phyloP scores from a whole-genome alignment of 2,113 vertebrate genomes.

The Arizona elegans region DNA sequence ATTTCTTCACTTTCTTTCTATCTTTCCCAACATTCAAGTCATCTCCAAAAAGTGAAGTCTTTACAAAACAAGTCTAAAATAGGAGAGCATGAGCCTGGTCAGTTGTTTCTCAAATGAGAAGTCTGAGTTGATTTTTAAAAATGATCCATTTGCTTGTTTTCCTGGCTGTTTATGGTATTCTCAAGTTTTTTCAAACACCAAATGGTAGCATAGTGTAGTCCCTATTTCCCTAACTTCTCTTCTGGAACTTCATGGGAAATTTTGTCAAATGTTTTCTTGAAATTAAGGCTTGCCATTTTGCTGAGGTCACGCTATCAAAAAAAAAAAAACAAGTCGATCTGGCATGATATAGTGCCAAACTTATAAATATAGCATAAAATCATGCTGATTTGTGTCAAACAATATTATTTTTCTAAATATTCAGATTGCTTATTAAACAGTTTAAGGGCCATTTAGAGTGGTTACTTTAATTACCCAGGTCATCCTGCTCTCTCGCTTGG shows the following conservation, averaged over 20 bases:
- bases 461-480: background rate
- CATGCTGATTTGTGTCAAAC: background rate
- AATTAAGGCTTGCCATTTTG: background rate
- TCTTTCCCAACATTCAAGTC: background rate
- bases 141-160: background rate
- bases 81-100: background rate
- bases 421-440: background rate
- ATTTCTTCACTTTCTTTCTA: background rate
- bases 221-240: background rate
- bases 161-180: background rate
- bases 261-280: background rate
- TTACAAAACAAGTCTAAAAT: background rate
- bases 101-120: background rate
- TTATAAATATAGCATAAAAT: background rate
- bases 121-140: background rate
- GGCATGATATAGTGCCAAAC: background rate
- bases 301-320: background rate
- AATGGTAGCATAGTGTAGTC: background rate
- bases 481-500: background rate
- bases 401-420: background rate
- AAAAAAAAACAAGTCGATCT: background rate
- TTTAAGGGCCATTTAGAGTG: background rate
- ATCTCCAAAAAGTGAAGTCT: background rate
- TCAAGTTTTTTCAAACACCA: background rate
- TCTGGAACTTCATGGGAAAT: background rate